Percentiles rank a stretch among this genome's conserved stretches.
Conservation (phyloP, 2,113 vertebrate genomes). For the Macquaria ambigua region DNA sequence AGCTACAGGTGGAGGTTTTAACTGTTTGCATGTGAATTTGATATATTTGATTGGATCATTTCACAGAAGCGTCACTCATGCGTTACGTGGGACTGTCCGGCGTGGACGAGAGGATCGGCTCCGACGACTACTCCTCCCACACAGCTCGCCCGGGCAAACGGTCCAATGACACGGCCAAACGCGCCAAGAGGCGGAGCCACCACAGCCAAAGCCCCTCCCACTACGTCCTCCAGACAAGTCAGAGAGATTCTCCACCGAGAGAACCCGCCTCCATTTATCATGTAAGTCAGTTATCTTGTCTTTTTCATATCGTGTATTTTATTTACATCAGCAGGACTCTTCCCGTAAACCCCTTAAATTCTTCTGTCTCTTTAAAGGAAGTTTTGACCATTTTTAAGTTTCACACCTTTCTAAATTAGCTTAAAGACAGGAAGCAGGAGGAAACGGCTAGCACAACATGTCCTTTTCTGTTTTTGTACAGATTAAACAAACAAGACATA, state of each 20-base stretch:
- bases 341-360: no score
- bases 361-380: neutral
- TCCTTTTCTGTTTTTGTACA: neutral
- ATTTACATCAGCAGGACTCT: neutral
- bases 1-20: neutral
- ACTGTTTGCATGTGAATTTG: neutral
- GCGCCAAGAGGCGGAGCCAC: slow-evolving; percentile 95
- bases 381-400: neutral
- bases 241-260: slow-evolving; percentile 94
- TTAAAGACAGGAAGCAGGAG: no score
- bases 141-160: slow-evolving; percentile 93
- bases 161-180: slow-evolving; percentile 91
- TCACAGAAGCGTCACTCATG: slow-evolving; percentile 91
- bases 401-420: neutral
- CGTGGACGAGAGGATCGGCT: slow-evolving; percentile 89
- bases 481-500: neutral
- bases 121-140: slow-evolving; percentile 91
- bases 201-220: slow-evolving; percentile 95
- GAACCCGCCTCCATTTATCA: slow-evolving; percentile 93
- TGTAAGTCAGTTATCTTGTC: slow-evolving; percentile 80
- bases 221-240: slow-evolving; percentile 91
- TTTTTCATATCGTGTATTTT: neutral
- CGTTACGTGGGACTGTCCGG: slow-evolving; percentile 89
- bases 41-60: neutral
- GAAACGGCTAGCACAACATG: no score